A percentile compares a stretch with the other conserved stretches of the same genome.
phyloP scores from a whole-genome alignment of 2,797 vertebrate genomes.

The Cetoscarus ocellatus region DNA sequence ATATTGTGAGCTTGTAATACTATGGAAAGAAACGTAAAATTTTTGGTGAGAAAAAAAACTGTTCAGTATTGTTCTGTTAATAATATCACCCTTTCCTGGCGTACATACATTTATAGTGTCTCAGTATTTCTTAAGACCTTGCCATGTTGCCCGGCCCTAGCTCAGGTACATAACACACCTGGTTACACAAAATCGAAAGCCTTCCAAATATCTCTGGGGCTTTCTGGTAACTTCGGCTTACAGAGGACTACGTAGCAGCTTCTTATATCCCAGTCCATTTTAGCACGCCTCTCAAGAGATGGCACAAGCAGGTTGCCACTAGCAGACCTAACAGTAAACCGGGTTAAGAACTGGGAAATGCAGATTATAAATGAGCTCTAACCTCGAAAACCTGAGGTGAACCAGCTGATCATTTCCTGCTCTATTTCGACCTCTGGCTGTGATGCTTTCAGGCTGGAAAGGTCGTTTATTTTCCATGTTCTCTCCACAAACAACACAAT shows the following conservation, averaged over 20 bases:
- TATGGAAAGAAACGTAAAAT: no score
- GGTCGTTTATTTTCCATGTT: neutral
- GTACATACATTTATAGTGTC: no score
- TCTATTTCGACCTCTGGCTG: neutral
- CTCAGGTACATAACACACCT: neutral
- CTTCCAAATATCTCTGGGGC: no score
- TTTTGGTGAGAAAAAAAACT: no score
- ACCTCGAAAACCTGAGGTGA: conserved; percentile 1
- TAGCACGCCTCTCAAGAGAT: neutral
- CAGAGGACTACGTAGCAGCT: no score
- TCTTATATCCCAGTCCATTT: accelerated
- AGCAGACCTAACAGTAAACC: neutral
- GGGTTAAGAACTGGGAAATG: neutral
- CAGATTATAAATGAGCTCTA: neutral
- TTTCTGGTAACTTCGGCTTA: conserved; percentile 1
- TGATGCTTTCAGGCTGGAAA: neutral
- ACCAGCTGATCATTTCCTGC: neutral
- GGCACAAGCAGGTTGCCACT: conserved; percentile 10
- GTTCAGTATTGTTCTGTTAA: no score
- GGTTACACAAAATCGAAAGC: neutral
- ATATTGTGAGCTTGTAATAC: no score
- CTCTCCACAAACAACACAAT: neutral
- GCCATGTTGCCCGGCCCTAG: no score
- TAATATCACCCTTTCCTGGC: no score
- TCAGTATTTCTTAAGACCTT: no score